These are phyloP conservation scores for Dasysyrphus albostriatus DNA, from an alignment of 2,888 invertebrate genomes.

Conservation along the genomic window DNA sequence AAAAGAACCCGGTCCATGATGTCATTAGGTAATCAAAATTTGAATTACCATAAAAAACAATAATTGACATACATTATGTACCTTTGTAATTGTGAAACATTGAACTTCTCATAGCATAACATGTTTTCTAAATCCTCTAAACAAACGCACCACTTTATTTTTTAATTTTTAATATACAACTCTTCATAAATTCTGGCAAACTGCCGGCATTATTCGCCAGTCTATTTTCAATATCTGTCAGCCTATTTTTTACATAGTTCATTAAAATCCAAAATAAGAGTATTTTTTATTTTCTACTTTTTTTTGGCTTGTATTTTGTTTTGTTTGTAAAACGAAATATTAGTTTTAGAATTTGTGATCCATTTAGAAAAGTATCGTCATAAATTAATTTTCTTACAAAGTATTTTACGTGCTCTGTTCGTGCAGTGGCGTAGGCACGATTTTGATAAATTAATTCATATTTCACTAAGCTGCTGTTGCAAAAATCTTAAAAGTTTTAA, in stretches of 20 bases:
- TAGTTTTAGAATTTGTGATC: background rate
- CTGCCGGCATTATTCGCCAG: background rate
- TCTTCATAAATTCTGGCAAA: slow-evolving; percentile 18
- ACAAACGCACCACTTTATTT: background rate
- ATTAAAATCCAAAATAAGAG: background rate
- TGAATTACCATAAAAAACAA: background rate
- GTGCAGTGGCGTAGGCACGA: too few relatives aligned
- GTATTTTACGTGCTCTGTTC: too few relatives aligned
- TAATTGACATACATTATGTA: too few relatives aligned
- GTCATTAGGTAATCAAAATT: too few relatives aligned
- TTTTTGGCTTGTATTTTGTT: background rate
- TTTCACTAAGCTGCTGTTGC: too few relatives aligned
- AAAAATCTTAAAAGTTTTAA: too few relatives aligned
- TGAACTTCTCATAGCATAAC: background rate
- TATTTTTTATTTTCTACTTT: background rate
- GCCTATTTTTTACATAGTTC: background rate
- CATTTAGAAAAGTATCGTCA: background rate
- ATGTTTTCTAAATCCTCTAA: background rate
- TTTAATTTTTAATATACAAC: background rate
- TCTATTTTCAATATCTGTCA: slow-evolving; percentile 10
- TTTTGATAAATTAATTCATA: too few relatives aligned
- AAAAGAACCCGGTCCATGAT: too few relatives aligned
- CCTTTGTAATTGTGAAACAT: background rate
- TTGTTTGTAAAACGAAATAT: background rate
- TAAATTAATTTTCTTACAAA: too few relatives aligned